These are phyloP conservation scores for Mareca penelope DNA, from an alignment of 2,797 vertebrate genomes.

Conservation along the genomic window DNA sequence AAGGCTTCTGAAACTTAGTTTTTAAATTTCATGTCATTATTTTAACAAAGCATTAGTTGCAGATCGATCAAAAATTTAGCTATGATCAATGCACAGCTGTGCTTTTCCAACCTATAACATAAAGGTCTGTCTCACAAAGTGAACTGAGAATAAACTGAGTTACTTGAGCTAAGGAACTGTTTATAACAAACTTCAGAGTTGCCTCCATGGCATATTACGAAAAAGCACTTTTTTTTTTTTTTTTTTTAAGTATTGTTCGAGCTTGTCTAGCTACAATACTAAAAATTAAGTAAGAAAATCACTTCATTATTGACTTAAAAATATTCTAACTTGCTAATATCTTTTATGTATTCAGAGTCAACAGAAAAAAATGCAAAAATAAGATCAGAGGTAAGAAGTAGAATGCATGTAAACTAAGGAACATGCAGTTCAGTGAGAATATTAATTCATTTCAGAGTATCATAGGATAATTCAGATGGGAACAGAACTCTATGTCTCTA, in stretches of 20 bases:
- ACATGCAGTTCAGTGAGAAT: background rate
- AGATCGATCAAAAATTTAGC: background rate
- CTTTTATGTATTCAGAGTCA: background rate
- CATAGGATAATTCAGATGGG: background rate
- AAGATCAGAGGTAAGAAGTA: background rate
- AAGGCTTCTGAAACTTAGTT: background rate
- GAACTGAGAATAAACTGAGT: background rate
- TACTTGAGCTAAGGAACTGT: background rate
- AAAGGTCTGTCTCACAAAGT: background rate
- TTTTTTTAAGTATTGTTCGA: background rate
- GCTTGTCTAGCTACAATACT: background rate
- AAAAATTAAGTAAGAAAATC: background rate
- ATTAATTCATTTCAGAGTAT: fast-evolving
- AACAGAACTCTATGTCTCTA: background rate
- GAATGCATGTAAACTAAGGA: background rate
- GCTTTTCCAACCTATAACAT: background rate
- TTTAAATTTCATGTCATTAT: background rate
- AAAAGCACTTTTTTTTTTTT: background rate
- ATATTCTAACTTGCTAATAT: background rate
- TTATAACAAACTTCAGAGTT: background rate
- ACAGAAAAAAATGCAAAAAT: background rate
- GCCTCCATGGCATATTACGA: background rate
- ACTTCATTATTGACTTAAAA: background rate
- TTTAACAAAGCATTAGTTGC: background rate
- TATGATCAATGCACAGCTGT: background rate